phyloP scores from a whole-genome alignment of 1,140 invertebrate genomes.

The Papilio dardanus region DNA sequence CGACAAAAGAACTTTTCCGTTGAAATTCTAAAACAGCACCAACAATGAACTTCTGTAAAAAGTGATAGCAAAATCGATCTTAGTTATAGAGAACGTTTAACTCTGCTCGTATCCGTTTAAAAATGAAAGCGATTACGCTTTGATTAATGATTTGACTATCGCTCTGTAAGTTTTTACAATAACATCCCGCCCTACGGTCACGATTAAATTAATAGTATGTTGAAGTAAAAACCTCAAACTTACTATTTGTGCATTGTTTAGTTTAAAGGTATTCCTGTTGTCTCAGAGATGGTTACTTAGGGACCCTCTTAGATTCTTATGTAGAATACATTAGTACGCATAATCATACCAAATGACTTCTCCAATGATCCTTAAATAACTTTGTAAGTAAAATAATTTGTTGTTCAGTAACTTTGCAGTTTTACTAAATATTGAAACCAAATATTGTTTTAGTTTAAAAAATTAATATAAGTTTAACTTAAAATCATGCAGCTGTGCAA shows the following conservation, averaged over 20 bases:
- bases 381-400: too few species aligned
- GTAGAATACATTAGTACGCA: too few species aligned
- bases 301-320: too few species aligned
- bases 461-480: not conserved
- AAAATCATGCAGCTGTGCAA: slow-evolving; percentile 25
- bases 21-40: not conserved
- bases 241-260: too few species aligned
- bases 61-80: not conserved
- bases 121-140: slow-evolving; percentile 12
- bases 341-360: too few species aligned
- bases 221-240: too few species aligned
- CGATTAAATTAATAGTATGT: too few species aligned
- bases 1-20: too few species aligned
- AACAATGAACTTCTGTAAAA: not conserved
- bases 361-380: too few species aligned
- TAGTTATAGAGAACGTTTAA: not conserved
- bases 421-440: not conserved
- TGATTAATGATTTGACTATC: not conserved
- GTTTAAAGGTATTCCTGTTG: too few species aligned
- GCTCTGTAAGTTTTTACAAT: not conserved
- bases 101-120: not conserved
- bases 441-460: not conserved
- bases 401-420: not conserved
- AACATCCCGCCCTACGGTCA: not conserved
- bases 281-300: too few species aligned